Conservation (phyloP, 1,140 invertebrate species). For the Physella acuta region DNA sequence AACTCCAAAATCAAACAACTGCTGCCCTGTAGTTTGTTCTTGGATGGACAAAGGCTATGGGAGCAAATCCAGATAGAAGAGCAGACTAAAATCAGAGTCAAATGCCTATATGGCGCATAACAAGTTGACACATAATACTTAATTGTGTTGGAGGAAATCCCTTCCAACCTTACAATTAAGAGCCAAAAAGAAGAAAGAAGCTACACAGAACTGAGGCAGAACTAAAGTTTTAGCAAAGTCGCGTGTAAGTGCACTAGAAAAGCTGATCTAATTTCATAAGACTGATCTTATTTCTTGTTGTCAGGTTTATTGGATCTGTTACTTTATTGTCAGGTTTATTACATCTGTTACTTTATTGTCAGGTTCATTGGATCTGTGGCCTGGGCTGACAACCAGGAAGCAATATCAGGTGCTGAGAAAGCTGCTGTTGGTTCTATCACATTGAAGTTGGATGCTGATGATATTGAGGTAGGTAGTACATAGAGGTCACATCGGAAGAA, state of each 20-base stretch:
- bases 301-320: not conserved
- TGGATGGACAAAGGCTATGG: too few species aligned
- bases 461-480: slow-evolving; percentile 16
- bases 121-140: too few species aligned
- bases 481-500: not conserved
- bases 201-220: not conserved
- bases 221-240: not conserved
- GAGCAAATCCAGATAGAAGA: too few species aligned
- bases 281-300: not conserved
- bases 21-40: too few species aligned
- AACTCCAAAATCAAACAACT: too few species aligned
- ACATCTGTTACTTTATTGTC: slow-evolving; percentile 38
- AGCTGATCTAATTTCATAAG: not conserved
- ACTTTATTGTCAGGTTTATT: not conserved
- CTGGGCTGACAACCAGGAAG: slow-evolving; percentile 46
- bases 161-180: too few species aligned
- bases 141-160: too few species aligned
- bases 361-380: slow-evolving; percentile 49
- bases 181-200: too few species aligned
- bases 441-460: slow-evolving; percentile 36
- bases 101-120: too few species aligned
- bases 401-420: slow-evolving; percentile 35
- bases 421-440: slow-evolving; percentile 43
- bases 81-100: too few species aligned
- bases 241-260: not conserved